A percentile compares a stretch with the other conserved stretches of the same genome.
Evolutionary conservation across 2,888 invertebrate species (phyloP).

Genomic region (Pollenia angustigena): DNA sequence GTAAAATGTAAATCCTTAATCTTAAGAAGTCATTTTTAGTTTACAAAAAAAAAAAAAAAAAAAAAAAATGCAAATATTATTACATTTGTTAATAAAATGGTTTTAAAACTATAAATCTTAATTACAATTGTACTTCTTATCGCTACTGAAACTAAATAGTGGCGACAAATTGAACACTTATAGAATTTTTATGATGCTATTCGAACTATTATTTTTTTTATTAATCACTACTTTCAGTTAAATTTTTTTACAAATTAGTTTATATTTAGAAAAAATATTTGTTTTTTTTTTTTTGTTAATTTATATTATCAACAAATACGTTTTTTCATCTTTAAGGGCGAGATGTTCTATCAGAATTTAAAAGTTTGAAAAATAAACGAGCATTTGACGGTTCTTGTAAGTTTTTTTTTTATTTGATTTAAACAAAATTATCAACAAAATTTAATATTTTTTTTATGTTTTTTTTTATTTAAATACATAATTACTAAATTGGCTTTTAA

Average conservation of each 20-base stretch:
- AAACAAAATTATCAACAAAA: constrained; percentile 39
- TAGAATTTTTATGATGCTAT: too few species aligned
- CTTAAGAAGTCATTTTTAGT: too few species aligned
- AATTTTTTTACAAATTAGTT: background rate
- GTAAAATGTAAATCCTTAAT: too few species aligned
- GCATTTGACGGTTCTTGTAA: constrained; percentile 75
- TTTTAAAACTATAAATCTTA: too few species aligned
- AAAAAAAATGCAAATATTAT: too few species aligned
- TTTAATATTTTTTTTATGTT: constrained; percentile 45
- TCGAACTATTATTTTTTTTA: background rate
- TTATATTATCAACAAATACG: constrained; percentile 33
- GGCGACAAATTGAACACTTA: too few species aligned
- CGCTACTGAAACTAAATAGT: too few species aligned
- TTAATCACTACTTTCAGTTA: constrained; percentile 22
- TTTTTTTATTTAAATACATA: constrained; percentile 25
- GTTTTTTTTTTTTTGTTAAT: background rate
- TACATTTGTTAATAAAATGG: too few species aligned
- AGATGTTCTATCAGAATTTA: constrained; percentile 73
- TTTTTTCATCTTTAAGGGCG: constrained; percentile 67
- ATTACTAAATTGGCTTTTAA: constrained; percentile 49
- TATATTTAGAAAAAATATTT: constrained; percentile 6
- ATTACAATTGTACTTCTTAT: too few species aligned
- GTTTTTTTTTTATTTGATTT: constrained; percentile 64
- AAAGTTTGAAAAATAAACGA: constrained; percentile 70
- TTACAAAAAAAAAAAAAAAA: too few species aligned